phyloP scores from a whole-genome alignment of 1,140 invertebrate species.

The Trachelipus rathkii region DNA sequence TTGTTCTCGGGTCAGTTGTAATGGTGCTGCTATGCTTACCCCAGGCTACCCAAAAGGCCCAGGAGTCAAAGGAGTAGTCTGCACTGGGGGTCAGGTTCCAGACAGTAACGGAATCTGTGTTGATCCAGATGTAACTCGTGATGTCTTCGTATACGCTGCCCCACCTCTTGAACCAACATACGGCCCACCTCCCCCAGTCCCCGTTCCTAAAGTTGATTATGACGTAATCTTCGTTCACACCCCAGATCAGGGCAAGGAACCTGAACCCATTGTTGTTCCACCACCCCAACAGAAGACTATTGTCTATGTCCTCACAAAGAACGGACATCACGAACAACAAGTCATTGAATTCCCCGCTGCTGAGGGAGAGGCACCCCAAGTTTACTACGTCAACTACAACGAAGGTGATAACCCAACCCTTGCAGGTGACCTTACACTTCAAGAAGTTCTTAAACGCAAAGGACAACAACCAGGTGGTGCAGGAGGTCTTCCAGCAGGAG shows the following conservation, averaged over 20 bases:
- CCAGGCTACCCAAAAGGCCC: not conserved
- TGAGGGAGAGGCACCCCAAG: slow-evolving; percentile 29
- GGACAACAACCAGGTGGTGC: slow-evolving; percentile 27
- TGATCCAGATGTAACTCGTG: slow-evolving; percentile 30
- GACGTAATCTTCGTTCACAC: slow-evolving; percentile 41
- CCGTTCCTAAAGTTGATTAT: slow-evolving; percentile 34
- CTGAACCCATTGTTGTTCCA: slow-evolving; percentile 35
- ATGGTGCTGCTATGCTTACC: too few relatives aligned
- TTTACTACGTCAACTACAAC: slow-evolving; percentile 41
- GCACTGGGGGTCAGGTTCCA: slow-evolving; percentile 29
- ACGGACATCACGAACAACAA: slow-evolving; percentile 23
- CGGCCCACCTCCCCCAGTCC: slow-evolving; percentile 30
- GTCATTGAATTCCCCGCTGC: slow-evolving; percentile 33
- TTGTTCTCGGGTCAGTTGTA: too few relatives aligned
- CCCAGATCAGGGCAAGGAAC: not conserved
- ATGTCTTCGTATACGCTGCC: slow-evolving; percentile 36
- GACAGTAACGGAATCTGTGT: slow-evolving; percentile 36
- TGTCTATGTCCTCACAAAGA: slow-evolving; percentile 40
- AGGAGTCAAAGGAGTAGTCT: slow-evolving; percentile 17
- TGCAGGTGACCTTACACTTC: slow-evolving; percentile 34
- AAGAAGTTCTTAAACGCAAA: slow-evolving; percentile 28
- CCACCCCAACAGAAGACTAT: slow-evolving; percentile 37
- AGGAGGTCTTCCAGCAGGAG: not conserved
- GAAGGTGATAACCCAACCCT: slow-evolving; percentile 38
- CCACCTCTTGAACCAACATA: slow-evolving; percentile 23